These are phyloP conservation scores for Porites lutea DNA, from an alignment of 64 coral and sea anemone genomes.

Conservation along the genomic window DNA sequence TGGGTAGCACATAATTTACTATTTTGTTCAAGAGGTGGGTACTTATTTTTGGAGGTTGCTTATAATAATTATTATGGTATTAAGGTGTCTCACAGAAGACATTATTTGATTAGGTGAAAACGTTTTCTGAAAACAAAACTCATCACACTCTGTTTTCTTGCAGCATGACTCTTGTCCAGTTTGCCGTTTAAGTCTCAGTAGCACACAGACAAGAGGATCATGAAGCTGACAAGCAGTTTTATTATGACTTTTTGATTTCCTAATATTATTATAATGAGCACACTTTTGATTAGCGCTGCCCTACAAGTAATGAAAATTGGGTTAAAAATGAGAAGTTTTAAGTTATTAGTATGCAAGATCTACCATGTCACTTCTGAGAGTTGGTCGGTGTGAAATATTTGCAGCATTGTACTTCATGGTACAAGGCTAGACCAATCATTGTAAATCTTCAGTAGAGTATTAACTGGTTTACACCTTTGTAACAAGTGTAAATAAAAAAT, in stretches of 20 bases:
- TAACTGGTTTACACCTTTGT: conserved; percentile 4
- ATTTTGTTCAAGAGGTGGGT: no score
- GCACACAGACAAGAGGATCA: conserved; percentile 43
- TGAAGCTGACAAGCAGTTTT: neutral
- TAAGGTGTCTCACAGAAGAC: no score
- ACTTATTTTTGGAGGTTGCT: no score
- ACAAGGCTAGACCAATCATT: neutral
- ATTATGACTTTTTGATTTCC: neutral
- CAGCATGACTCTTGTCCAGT: conserved; percentile 74
- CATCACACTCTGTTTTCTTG: neutral
- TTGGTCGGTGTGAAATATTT: conserved; percentile 37
- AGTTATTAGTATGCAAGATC: neutral
- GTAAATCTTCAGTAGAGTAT: neutral
- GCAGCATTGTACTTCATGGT: neutral
- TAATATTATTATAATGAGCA: neutral
- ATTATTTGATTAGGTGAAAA: neutral
- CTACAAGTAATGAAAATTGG: neutral
- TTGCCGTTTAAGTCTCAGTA: conserved; percentile 56
- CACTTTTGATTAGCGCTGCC: neutral
- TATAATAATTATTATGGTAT: no score
- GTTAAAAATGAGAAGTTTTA: neutral
- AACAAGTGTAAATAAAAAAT: conserved; percentile 48
- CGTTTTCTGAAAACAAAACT: neutral
- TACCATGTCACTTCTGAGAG: neutral
- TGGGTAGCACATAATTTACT: no score